Evolutionary conservation across 2,113 vertebrate genomes (phyloP), one percentile per base, ranked within the genome.

Genomic region (Craseonycteris thonglongyai): DNA sequence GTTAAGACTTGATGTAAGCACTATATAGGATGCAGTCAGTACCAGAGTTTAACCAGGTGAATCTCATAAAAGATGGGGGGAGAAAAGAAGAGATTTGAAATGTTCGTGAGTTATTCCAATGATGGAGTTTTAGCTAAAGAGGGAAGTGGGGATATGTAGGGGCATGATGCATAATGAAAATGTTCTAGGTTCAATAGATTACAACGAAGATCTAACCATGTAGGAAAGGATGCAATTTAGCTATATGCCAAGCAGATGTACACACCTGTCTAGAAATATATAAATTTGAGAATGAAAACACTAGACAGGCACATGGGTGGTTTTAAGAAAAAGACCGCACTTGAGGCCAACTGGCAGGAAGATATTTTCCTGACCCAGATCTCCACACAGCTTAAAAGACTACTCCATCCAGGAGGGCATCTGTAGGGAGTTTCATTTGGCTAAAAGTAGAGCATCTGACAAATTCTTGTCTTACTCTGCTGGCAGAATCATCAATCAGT

Each of bases 401-500:
- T 69, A 6, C 45, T 86, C 58, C 90, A 82, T 18, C 89, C 82
- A 79, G 40, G 74, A 86, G 49, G 69, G 65, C 2, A 5, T 63
- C 86, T 68, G 28, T 51, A 65, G 78, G 78, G 85, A 82, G 86
- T 86, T 81, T 92, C 94, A 56, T 71, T 65, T 79, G 72, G 68
- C 82, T 93, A 33, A 74, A 95, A 93, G 93, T 42, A 68, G 91
- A 93, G 51, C 91, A 69, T 58, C 89, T 61, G 69, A 86, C 66
- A 91, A 88, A 94, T 71, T 86, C 47, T 40, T 51, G 8, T 85
- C 89, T 95, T 61, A 72, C n/a, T 88, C n/a, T 35, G 15, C 45
- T 28, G 75, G 85, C 89, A 94, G 86, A 88, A 47, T 65, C 82
- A 93, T 95, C 82, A 19, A 5, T 93, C 94, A 96, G 69, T 16